phyloP scores from a whole-genome alignment of 1,140 invertebrate genomes.

The Diorhabda carinulata region DNA sequence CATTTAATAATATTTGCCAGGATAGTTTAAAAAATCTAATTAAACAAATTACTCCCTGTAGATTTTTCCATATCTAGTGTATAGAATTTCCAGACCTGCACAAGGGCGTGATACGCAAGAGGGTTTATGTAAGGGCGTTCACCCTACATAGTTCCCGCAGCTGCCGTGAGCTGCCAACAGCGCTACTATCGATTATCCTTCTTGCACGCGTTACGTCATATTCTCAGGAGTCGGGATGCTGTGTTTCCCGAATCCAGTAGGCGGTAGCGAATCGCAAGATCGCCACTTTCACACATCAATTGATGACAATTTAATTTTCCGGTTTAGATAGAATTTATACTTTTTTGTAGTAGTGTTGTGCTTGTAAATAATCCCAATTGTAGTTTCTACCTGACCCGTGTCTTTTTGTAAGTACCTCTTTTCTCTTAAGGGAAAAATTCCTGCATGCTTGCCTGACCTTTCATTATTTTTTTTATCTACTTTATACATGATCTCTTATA shows the following conservation, averaged over 20 bases:
- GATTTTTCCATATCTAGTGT: neutral
- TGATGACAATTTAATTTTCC: constrained; percentile 6
- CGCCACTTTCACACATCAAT: constrained; percentile 18
- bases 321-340: constrained; percentile 19
- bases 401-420: neutral
- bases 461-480: neutral
- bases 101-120: constrained; percentile 15
- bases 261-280: constrained; percentile 24
- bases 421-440: neutral
- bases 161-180: constrained; percentile 37
- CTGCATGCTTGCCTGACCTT: neutral
- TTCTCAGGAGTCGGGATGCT: constrained; percentile 38
- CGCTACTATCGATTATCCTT: constrained; percentile 48
- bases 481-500: no score
- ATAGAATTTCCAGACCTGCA: constrained; percentile 10
- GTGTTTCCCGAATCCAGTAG: constrained; percentile 36
- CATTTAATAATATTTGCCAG: no score
- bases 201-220: constrained; percentile 39
- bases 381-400: neutral
- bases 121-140: constrained; percentile 43
- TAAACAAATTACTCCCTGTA: neutral
- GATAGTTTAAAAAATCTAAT: no score
- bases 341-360: constrained; percentile 10
- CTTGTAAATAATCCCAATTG: constrained; percentile 5
- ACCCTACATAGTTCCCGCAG: constrained; percentile 38